phyloP scores from a whole-genome alignment of 2,888 invertebrate genomes.

The Pollenia amentaria region DNA sequence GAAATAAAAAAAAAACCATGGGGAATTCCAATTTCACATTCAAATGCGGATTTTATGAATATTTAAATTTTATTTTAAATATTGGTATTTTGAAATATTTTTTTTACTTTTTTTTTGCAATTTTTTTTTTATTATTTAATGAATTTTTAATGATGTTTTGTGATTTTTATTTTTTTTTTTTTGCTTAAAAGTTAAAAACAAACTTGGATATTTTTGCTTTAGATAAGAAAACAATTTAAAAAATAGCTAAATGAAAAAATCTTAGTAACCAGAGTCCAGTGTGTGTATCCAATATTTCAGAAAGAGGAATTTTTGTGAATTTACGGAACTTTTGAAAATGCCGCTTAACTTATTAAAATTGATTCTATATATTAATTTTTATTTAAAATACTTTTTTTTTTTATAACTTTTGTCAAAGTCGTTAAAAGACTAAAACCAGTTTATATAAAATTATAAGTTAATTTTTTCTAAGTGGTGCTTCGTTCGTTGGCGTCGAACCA shows the following conservation, averaged over 20 bases:
- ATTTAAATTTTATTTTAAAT: conserved; percentile 47
- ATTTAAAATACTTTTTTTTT: neutral
- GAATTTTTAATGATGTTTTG: conserved; percentile 53
- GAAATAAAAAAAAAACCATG: conserved; percentile 7
- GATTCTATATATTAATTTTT: conserved; percentile 22
- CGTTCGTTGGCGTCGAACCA: neutral
- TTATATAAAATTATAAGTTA: conserved; percentile 11
- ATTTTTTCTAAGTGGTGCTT: conserved; percentile 9
- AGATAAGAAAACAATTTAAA: conserved; percentile 16
- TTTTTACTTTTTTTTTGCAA: conserved; percentile 35
- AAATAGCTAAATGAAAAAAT: conserved; percentile 3
- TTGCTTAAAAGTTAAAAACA: conserved; percentile 23
- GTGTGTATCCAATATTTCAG: neutral
- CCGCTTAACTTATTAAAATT: conserved; percentile 19
- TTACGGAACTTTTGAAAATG: conserved; percentile 27
- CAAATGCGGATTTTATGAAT: conserved; percentile 47
- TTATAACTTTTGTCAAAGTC: conserved; percentile 25
- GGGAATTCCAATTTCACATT: conserved; percentile 63
- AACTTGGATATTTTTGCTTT: conserved; percentile 26
- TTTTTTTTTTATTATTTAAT: conserved; percentile 39
- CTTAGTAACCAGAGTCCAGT: conserved; percentile 27
- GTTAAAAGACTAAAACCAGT: conserved; percentile 27
- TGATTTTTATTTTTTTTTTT: neutral
- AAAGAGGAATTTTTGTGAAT: neutral
- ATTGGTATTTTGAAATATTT: conserved; percentile 18